Percentiles rank a stretch among this genome's conserved stretches.
phyloP scores from a whole-genome alignment of 2,113 vertebrate species.

The Clinocottus analis region DNA sequence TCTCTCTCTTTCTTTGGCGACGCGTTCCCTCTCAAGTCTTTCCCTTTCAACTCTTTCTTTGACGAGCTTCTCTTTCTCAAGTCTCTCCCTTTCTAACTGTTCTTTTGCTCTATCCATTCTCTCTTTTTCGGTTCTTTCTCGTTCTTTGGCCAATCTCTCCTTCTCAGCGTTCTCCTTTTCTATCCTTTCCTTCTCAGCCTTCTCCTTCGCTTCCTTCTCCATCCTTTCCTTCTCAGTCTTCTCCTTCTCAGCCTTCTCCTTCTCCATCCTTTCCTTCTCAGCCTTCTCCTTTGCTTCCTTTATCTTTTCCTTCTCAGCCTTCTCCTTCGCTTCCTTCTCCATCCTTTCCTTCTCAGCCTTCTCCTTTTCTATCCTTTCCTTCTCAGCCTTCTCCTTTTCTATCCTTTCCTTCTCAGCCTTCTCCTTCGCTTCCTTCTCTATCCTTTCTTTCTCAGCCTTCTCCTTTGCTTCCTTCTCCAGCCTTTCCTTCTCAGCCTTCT shows the following conservation, averaged over 20 bases:
- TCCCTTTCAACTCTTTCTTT: not conserved
- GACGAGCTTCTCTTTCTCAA: not conserved
- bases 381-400: not conserved
- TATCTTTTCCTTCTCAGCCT: not conserved
- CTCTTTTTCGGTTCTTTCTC: conserved; percentile 11
- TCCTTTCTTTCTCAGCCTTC: conserved; percentile 25
- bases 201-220: not conserved
- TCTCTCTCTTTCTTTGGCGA: not conserved
- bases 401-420: not conserved
- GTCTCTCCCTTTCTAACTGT: conserved; percentile 9
- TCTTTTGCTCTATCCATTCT: not conserved
- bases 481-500: too few species aligned
- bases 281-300: too few species aligned
- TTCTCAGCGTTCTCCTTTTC: conserved; percentile 9
- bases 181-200: not conserved
- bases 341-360: not conserved
- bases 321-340: conserved; percentile 24
- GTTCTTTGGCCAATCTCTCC: not conserved
- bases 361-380: conserved; percentile 8
- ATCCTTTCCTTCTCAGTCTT: conserved; percentile 26
- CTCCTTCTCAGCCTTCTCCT: too few species aligned
- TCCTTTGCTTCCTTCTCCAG: conserved; percentile 30
- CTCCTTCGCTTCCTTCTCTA: not conserved
- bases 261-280: too few species aligned
- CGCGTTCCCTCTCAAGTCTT: not conserved